Evolutionary conservation across 2,888 invertebrate species (phyloP).

Genomic region (Tricholauxania praeusta): DNA sequence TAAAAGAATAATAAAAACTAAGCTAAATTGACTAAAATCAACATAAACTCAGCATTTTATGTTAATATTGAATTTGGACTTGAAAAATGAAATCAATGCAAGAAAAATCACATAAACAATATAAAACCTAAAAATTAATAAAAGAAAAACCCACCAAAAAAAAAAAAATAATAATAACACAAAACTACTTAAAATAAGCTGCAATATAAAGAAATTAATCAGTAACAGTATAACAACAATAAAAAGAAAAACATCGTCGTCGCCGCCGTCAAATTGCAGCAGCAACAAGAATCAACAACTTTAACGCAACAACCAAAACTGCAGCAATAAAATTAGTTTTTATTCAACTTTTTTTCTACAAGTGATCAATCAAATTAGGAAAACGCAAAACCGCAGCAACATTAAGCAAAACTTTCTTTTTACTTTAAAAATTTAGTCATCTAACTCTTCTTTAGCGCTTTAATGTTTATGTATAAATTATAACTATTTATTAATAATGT

Average conservation of each 20-base stretch:
- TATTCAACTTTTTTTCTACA: background rate
- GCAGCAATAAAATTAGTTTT: background rate
- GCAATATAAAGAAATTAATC: background rate
- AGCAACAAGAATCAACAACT: constrained; percentile 12
- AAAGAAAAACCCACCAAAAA: constrained; percentile 24
- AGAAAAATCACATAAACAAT: background rate
- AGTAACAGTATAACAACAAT: background rate
- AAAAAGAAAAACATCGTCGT: background rate
- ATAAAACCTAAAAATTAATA: background rate
- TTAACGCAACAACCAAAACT: constrained; percentile 14
- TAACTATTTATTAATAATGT: constrained; percentile 28
- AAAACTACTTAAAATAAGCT: background rate
- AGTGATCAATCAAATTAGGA: no score
- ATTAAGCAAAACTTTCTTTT: constrained; percentile 14
- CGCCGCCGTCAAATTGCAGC: background rate
- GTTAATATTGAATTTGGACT: constrained; percentile 5
- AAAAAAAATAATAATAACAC: constrained; percentile 2
- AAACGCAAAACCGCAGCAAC: background rate
- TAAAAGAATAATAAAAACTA: constrained; percentile 40
- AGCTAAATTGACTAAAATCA: background rate
- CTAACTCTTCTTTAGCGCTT: background rate
- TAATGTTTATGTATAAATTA: constrained; percentile 26
- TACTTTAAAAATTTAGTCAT: constrained; percentile 4
- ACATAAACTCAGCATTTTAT: constrained; percentile 23
- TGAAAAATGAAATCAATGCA: constrained; percentile 12